Evolutionary conservation across 1,140 invertebrate genomes (phyloP), one percentile per base, ranked within the genome.

Genomic region (Hylaeus anthracinus): DNA sequence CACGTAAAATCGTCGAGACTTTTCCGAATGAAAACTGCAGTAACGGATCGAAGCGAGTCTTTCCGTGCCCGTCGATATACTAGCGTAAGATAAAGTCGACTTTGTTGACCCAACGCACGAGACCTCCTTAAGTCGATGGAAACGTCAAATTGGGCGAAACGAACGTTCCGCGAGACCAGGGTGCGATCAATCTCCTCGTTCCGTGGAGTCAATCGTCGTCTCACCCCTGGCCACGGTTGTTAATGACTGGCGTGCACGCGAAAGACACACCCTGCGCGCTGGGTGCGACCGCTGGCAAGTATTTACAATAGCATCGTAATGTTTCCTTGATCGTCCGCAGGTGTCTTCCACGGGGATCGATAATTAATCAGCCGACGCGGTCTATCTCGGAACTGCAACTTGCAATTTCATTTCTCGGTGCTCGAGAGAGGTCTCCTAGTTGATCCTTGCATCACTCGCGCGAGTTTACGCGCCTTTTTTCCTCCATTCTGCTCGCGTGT

Each of bases 181-280:
- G 45, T 1, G 26, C 5, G 9, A 79, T 79, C 77, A 26, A 73
- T 79, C 70, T 39, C 12, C 26, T 26, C 5, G 41, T 12, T 43
- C 66, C 65, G 37, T n/a, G 2, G 12, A 41, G 10, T 12, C 8
- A n/a, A 51, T n/a, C 43, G 12, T 12, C 2, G 26, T 64, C 9
- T 72, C 58, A 10, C 67, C n/a, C 66, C 10, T 0, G 2, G n/a
- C 39, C 37, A 5, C 9, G 37, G 58, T 48, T 65, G 72, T 80
- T 86, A 83, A 83, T 41, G 66, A 83, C 63, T 69, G 26, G 26
- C 26, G 26, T 26, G 65, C 64, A 63, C 65, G 72, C 75, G 53
- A 86, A 75, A 82, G 74, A 61, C 79, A 79, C 84, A 74, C 82
- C 82, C 71, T 81, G 9, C 2, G n/a, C 10, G 60, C 53, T 85